Base-by-base conservation (phyloP, 2,113 vertebrate genomes). In the Cairina moschata region DNA sequence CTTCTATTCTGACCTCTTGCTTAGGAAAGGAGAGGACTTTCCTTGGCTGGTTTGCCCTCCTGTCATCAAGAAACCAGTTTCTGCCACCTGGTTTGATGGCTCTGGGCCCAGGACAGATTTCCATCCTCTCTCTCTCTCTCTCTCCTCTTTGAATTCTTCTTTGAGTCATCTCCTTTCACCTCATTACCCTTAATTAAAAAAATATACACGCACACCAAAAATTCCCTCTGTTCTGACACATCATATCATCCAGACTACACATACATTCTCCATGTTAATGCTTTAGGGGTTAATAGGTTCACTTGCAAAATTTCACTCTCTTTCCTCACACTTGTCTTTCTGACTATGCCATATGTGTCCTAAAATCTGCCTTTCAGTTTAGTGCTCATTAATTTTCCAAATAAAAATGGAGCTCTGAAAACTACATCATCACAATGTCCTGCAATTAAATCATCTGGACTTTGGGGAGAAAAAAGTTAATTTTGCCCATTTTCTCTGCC, bases 311-410 rank as follows among this genome's bases (percentile, higher is more conserved):
- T 96, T 93, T 96, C 93, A 94, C 93, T 97, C 92, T 67, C 77
- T 92, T 74, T 95, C 54, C 91, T 94, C 93, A 93, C 95, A 95
- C 91, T 96, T 97, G 77, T 95, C 93, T 96, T 93, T 95, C 95
- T 55, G 88, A 25, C 52, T 92, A 59, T 90, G 82, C 95, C 95
- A 95, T 96, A 96, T 95, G 93, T 91, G 88, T 93, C 91, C 91
- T 95, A 93, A 96, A 96, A 96, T 95, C 93, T 97, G 93, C 92
- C 88, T 95, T 94, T 94, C 94, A 80, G 14, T 92, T 96, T 96
- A 69, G 86, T 90, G 86, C 81, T 93, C 94, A 91, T 87, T 96
- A 94, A 83, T 89, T 91, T 95, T 95, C 77, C 83, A 96, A 71
- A 90, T 66, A 85, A 91, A 91, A 91, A 72, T 81, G 46, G 86